These are phyloP conservation scores for Cinclus mexicanus DNA, from an alignment of 2,113 vertebrate genomes.

Conservation along the genomic window DNA sequence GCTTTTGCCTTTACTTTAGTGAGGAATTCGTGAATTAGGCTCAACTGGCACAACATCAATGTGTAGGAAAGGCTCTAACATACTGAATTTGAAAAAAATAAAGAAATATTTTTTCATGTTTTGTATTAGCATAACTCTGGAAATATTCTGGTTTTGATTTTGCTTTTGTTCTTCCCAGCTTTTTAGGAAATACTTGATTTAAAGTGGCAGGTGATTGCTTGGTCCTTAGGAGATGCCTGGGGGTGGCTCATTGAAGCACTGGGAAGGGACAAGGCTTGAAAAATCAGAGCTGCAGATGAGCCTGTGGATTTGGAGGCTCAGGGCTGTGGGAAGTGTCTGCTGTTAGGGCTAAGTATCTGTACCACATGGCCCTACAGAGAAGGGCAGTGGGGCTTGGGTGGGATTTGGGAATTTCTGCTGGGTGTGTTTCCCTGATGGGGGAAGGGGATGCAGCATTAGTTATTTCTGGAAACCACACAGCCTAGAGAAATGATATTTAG, in stretches of 20 bases:
- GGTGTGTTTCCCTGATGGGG: neutral
- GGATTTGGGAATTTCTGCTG: neutral
- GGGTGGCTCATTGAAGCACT: neutral
- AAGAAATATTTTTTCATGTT: neutral
- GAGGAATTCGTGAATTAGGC: neutral
- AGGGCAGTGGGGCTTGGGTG: neutral
- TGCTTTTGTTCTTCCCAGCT: conserved; percentile 15
- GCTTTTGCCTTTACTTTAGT: neutral
- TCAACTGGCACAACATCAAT: neutral
- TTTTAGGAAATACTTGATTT: conserved; percentile 31
- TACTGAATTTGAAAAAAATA: neutral
- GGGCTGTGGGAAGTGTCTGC: neutral
- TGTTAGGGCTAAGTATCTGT: neutral
- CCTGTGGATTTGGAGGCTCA: neutral
- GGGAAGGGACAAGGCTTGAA: neutral
- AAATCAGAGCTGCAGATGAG: neutral
- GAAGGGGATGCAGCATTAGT: neutral
- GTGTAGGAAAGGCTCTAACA: neutral
- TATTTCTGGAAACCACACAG: conserved; percentile 43
- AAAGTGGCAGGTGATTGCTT: neutral
- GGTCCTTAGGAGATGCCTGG: neutral
- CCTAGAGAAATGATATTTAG: conserved; percentile 46
- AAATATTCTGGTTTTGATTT: conserved; percentile 27
- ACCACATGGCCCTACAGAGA: neutral
- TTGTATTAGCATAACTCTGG: conserved; percentile 31